These are phyloP conservation scores for Phasianus colchicus DNA, from an alignment of 2,113 vertebrate species.

Conservation along the genomic window DNA sequence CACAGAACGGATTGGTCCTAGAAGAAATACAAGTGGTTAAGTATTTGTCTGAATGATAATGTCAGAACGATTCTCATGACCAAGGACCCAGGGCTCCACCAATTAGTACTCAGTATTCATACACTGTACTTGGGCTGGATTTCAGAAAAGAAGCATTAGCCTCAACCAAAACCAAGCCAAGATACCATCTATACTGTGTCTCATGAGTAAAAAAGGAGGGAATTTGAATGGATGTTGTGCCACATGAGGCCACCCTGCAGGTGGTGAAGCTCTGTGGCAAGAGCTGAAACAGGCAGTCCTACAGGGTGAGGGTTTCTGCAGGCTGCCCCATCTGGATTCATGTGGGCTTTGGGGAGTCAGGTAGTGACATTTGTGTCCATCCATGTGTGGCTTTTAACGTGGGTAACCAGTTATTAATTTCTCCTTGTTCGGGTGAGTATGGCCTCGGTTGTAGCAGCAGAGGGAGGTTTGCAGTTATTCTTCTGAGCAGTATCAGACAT, in stretches of 20 bases:
- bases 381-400: accelerated
- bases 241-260: not conserved
- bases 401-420: not conserved
- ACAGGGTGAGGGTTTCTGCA: not conserved
- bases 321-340: not conserved
- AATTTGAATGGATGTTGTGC: not conserved
- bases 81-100: not conserved
- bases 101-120: not conserved
- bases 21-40: not conserved
- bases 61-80: not conserved
- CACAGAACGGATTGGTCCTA: not conserved
- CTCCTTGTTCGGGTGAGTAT: not conserved
- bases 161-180: not conserved
- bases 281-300: not conserved
- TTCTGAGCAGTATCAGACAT: not conserved
- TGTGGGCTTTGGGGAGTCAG: not conserved
- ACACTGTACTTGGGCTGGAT: not conserved
- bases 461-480: not conserved
- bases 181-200: not conserved
- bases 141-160: not conserved
- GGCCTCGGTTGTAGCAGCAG: accelerated
- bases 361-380: not conserved
- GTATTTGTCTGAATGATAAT: not conserved
- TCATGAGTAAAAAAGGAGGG: not conserved
- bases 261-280: not conserved